A percentile compares a stretch with the other conserved stretches of the same genome.
phyloP scores from a whole-genome alignment of 2,113 vertebrate genomes.

The Microtus richardsoni region DNA sequence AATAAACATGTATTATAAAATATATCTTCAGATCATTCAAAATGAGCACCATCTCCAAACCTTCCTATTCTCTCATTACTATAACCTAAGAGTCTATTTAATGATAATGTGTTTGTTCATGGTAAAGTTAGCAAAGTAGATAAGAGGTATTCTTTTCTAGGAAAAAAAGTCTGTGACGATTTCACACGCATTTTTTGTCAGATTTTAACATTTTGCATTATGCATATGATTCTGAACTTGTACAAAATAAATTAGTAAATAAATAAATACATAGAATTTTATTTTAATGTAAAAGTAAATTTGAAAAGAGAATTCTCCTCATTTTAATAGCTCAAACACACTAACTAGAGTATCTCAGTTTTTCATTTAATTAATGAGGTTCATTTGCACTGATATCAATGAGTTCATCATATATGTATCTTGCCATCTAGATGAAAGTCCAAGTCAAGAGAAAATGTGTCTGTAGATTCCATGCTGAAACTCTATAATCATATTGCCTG shows the following conservation, averaged over 20 bases:
- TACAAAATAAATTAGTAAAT: background rate
- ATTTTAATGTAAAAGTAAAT: background rate
- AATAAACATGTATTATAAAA: background rate
- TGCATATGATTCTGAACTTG: background rate
- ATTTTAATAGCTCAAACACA: background rate
- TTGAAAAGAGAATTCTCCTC: background rate
- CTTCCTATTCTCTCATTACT: background rate
- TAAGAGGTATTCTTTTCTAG: background rate
- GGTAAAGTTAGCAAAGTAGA: background rate
- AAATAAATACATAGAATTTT: background rate
- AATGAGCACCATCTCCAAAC: background rate
- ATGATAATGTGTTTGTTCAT: background rate
- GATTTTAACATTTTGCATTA: background rate
- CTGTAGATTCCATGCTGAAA: background rate
- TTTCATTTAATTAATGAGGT: background rate
- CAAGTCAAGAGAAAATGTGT: background rate
- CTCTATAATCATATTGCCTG: background rate
- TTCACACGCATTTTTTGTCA: too few relatives aligned
- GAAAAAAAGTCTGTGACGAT: background rate
- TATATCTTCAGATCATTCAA: background rate
- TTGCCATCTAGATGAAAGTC: background rate
- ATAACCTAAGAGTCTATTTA: background rate
- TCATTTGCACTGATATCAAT: background rate
- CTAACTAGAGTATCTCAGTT: background rate
- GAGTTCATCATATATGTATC: background rate